Percentiles rank a stretch among this genome's conserved stretches.
Evolutionary conservation across 2,888 invertebrate genomes (phyloP).

Genomic region (Heliconius sara): DNA sequence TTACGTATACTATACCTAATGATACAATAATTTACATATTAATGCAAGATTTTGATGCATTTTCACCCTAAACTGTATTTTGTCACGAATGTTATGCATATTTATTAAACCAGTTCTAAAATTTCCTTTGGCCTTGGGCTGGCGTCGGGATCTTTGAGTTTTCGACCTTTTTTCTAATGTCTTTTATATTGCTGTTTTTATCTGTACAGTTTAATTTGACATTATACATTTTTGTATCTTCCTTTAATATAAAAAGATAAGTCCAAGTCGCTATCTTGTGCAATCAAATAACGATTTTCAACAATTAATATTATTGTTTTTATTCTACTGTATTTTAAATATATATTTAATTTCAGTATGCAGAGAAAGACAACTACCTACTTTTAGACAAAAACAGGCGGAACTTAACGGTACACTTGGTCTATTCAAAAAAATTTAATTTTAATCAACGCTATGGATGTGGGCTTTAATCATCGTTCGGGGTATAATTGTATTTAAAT

Average conservation of each 20-base stretch:
- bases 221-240: slow-evolving; percentile 11
- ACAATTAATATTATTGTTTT: background rate
- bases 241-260: background rate
- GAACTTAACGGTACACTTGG: too few relatives aligned
- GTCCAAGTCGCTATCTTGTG: background rate
- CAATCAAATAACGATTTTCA: slow-evolving; percentile 16
- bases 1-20: background rate
- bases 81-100: slow-evolving; percentile 37
- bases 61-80: slow-evolving; percentile 33
- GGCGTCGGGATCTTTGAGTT: slow-evolving; percentile 34
- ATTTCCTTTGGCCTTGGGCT: slow-evolving; percentile 28
- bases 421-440: too few relatives aligned
- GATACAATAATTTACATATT: background rate
- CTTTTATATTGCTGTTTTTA: slow-evolving; percentile 23
- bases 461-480: too few relatives aligned
- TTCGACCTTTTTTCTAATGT: slow-evolving; percentile 33
- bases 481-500: too few relatives aligned
- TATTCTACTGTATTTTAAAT: background rate
- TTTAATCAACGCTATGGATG: too few relatives aligned
- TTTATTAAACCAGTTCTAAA: slow-evolving; percentile 29
- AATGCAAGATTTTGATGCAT: background rate
- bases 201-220: slow-evolving; percentile 27
- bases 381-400: too few relatives aligned
- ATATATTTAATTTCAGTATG: too few relatives aligned
- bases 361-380: too few relatives aligned